These are phyloP conservation scores for Hypena proboscidalis DNA, from an alignment of 2,888 invertebrate genomes.

Conservation along the genomic window DNA sequence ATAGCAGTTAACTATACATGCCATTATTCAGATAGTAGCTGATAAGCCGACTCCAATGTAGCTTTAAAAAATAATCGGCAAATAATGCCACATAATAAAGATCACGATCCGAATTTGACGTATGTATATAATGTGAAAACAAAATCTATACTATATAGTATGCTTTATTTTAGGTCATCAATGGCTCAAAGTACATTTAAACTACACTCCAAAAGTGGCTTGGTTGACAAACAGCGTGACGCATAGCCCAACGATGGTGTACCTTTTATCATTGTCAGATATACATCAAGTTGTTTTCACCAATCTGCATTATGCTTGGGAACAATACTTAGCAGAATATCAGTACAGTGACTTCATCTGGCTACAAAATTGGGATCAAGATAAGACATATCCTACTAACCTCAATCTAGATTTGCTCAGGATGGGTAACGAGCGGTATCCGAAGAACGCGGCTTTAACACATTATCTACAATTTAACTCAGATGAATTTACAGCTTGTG, in stretches of 20 bases:
- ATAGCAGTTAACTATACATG: too few relatives aligned
- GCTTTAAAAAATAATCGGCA: too few relatives aligned
- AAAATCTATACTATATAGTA: too few relatives aligned
- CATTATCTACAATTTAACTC: conserved; percentile 74
- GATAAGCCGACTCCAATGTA: too few relatives aligned
- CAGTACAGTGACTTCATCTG: conserved; percentile 96
- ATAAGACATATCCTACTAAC: conserved; percentile 48
- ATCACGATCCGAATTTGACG: too few relatives aligned
- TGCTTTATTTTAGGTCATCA: too few relatives aligned
- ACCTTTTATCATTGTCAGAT: conserved; percentile 92
- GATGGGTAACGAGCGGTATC: conserved; percentile 66
- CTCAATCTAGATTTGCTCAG: conserved; percentile 62
- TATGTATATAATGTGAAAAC: too few relatives aligned
- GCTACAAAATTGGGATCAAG: conserved; percentile 92
- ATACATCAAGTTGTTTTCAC: conserved; percentile 94
- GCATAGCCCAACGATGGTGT: conserved; percentile 96
- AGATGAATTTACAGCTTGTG: conserved; percentile 67
- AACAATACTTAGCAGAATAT: conserved; percentile 94
- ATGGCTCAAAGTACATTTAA: conserved; percentile 93
- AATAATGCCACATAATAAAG: too few relatives aligned
- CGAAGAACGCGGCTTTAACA: conserved; percentile 64
- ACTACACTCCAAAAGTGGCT: conserved; percentile 90
- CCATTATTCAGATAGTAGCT: too few relatives aligned
- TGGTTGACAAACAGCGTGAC: conserved; percentile 99
- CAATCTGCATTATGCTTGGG: conserved; percentile 97